Evolutionary conservation across 1,140 invertebrate genomes (phyloP).

Genomic region (Drosophila melanica): DNA sequence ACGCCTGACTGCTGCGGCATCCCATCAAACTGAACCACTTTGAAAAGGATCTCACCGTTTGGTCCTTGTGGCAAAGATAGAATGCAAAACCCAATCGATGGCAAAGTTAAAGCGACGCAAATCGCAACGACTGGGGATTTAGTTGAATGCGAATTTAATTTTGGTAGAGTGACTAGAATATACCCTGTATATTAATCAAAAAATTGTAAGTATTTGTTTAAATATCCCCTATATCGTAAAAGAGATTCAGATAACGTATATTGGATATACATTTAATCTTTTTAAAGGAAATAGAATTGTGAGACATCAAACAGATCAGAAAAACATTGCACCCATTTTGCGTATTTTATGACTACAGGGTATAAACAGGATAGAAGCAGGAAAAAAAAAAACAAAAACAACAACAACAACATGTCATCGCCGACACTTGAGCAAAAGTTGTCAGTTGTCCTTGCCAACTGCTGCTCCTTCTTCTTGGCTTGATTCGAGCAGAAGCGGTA

Average conservation of each 20-base stretch:
- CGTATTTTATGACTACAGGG: too few relatives aligned
- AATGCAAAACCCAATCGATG: constrained; percentile 57
- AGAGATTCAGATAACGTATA: too few relatives aligned
- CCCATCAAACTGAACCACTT: constrained; percentile 31
- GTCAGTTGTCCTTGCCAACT: constrained; percentile 57
- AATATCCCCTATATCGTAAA: too few relatives aligned
- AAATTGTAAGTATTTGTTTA: too few relatives aligned
- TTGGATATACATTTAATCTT: too few relatives aligned
- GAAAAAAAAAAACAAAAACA: constrained; percentile 13
- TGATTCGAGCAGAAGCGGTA: constrained; percentile 60
- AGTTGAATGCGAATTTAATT: constrained; percentile 5
- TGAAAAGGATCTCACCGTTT: constrained; percentile 20
- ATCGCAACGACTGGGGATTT: constrained; percentile 70
- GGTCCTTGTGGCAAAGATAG: constrained; percentile 44
- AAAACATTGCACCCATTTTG: too few relatives aligned
- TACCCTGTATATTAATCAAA: not conserved
- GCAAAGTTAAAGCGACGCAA: constrained; percentile 76
- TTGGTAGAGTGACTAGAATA: not conserved
- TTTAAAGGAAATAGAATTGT: too few relatives aligned
- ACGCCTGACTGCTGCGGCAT: too few relatives aligned
- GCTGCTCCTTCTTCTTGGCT: constrained; percentile 3
- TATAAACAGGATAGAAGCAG: constrained; percentile 18
- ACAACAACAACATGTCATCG: constrained; percentile 37
- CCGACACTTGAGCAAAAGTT: constrained; percentile 74
- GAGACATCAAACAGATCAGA: too few relatives aligned